A percentile compares a stretch with the other conserved stretches of the same genome.
Conservation (phyloP, 2,888 invertebrate genomes). For the Lepidochitona cinerea region DNA sequence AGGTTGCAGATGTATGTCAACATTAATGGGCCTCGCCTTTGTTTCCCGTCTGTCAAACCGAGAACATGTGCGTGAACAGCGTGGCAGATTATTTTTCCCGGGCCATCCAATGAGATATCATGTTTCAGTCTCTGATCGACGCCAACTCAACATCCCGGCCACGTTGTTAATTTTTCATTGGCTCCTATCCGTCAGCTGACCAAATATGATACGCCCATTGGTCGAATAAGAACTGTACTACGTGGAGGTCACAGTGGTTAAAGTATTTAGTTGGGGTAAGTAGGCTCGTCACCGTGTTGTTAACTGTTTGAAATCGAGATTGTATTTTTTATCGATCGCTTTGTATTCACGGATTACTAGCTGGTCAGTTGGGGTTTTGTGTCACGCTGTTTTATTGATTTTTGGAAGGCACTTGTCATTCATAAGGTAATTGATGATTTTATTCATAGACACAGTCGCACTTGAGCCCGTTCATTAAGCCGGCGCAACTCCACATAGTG, state of each 20-base stretch:
- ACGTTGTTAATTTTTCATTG: constrained; percentile 37
- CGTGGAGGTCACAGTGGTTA: not conserved
- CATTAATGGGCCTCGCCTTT: too few relatives aligned
- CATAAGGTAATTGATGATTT: too few relatives aligned
- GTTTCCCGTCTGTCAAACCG: not conserved
- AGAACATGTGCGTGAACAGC: not conserved
- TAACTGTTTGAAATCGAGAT: not conserved
- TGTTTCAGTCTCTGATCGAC: not conserved
- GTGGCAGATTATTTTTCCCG: not conserved
- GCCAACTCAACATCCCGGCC: constrained; percentile 21
- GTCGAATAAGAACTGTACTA: constrained; percentile 8
- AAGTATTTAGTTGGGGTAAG: not conserved
- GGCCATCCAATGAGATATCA: not conserved
- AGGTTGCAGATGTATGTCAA: too few relatives aligned
- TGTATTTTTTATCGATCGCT: not conserved
- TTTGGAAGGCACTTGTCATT: too few relatives aligned
- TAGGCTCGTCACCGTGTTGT: not conserved
- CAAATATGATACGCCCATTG: constrained; percentile 17
- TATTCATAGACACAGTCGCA: too few relatives aligned
- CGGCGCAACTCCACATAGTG: too few relatives aligned
- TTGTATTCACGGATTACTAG: not conserved
- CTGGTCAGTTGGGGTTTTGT: too few relatives aligned
- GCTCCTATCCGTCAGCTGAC: constrained; percentile 24
- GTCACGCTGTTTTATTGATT: too few relatives aligned
- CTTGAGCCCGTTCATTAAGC: too few relatives aligned